Evolutionary conservation across 2,888 invertebrate species (phyloP).

Genomic region (Drosophila diplacantha): DNA sequence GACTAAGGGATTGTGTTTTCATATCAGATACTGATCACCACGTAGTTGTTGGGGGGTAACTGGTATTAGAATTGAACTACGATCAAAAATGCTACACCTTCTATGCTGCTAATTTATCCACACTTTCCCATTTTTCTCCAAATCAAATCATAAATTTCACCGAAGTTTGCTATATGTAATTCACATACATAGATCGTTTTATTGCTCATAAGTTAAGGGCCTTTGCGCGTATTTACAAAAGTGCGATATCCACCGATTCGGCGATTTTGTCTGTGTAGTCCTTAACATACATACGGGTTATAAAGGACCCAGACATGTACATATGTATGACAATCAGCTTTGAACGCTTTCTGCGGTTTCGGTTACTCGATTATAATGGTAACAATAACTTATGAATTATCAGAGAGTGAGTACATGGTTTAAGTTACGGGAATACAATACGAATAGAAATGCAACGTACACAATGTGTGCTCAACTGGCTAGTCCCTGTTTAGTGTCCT

Average conservation of each 20-base stretch:
- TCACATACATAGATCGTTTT: constrained; percentile 47
- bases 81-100: too few species aligned
- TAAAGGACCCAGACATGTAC: constrained; percentile 22
- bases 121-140: background rate
- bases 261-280: constrained; percentile 23
- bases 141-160: background rate
- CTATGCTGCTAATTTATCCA: too few species aligned
- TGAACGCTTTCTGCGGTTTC: constrained; percentile 14
- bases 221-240: constrained; percentile 63
- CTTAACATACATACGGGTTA: constrained; percentile 14
- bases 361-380: constrained; percentile 27
- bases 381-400: constrained; percentile 38
- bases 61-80: too few species aligned
- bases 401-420: constrained; percentile 35
- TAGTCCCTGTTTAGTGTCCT: constrained; percentile 3
- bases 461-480: constrained; percentile 45
- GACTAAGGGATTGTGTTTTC: background rate
- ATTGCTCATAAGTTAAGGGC: constrained; percentile 52
- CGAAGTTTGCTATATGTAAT: constrained; percentile 24
- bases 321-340: constrained; percentile 11
- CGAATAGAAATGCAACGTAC: constrained; percentile 53
- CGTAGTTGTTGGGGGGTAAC: background rate
- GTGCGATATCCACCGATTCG: constrained; percentile 23
- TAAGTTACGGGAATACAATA: constrained; percentile 24
- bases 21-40: background rate